Evolutionary conservation across 2,113 vertebrate species (phyloP), one percentile per base, ranked within the genome.

Genomic region (Podiceps cristatus): DNA sequence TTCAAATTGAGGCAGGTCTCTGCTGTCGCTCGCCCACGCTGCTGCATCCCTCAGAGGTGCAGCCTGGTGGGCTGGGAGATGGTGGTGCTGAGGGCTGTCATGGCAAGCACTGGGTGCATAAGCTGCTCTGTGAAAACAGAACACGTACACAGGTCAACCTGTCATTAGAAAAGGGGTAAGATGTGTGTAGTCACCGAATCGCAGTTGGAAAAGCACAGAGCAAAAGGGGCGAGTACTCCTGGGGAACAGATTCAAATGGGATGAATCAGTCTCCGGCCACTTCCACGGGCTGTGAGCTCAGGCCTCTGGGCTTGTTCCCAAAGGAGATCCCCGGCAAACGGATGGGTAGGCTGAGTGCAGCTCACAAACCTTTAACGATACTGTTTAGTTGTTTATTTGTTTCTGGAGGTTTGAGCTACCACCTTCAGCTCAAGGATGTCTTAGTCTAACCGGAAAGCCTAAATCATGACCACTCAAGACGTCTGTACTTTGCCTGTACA

Each of bases 401-500:
- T 35, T 5, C 5, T 31, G 25, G 37, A 33, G 18, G 33, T 63
- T n/a, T 71, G 49, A 68, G 18, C 49, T 55, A 8, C 10, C 33
- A 11, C n/a, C 28, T 14, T 19, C 66, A 28, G 23, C 42, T 63
- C 40, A 47, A 11, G 47, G 40, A 16, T 10, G 50, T 12, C 23
- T 12, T 5, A 5, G 25, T 35, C 7, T 7, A 14, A 35, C 1
- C 1, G 27, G 50, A 18, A 35, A 25, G 37, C 23, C 42, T 16
- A 5, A 8, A 18, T 9, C 0, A 0, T 8, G 20, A 12, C 20
- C 37, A 12, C 44, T 7, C 11, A 2, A 8, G 59, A 18, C 52
- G 37, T n/a, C 28, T 2, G 49, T 7, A 1, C 40, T 40, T 40
- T 33, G 49, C 50, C n/a, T 0, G 10, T 7, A 9, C 9, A 4